Conservation (phyloP, 2,113 vertebrate species). For the Nipponia nippon region DNA sequence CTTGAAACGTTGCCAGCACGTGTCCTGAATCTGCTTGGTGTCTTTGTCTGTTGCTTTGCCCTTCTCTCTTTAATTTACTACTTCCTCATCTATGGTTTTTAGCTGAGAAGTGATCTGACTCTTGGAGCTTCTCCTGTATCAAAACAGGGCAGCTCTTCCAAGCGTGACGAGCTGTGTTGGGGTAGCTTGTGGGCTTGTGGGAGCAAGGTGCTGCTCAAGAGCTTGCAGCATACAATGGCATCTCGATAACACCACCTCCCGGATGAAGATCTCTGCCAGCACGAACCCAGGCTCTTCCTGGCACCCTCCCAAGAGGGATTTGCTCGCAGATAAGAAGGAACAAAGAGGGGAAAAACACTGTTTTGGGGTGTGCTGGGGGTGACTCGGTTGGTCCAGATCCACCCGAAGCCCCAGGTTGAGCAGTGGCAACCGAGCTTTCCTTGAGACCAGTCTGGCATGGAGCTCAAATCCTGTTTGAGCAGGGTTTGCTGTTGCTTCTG, state of each 20-base stretch:
- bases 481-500: not conserved
- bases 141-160: fast-evolving
- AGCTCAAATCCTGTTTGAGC: not conserved
- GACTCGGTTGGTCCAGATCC: fast-evolving
- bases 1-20: fast-evolving
- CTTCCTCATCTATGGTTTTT: not conserved
- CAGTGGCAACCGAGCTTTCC: not conserved
- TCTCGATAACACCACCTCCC: not conserved
- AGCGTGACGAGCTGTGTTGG: fast-evolving
- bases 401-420: fast-evolving
- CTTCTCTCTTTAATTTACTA: not conserved
- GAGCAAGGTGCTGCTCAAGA: not conserved
- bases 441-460: not conserved
- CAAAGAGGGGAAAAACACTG: not conserved
- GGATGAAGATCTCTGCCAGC: not conserved
- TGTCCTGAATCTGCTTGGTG: not conserved
- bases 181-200: not conserved
- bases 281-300: not conserved
- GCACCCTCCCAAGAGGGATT: not conserved
- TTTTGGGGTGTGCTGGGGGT: not conserved
- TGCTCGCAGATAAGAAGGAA: not conserved
- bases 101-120: not conserved
- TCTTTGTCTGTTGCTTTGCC: not conserved
- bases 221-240: not conserved
- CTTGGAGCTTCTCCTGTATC: not conserved